Percentiles rank a stretch among this genome's conserved stretches.
Evolutionary conservation across 2,888 invertebrate genomes (phyloP).

Genomic region (Rhagophthalmus giganteus): DNA sequence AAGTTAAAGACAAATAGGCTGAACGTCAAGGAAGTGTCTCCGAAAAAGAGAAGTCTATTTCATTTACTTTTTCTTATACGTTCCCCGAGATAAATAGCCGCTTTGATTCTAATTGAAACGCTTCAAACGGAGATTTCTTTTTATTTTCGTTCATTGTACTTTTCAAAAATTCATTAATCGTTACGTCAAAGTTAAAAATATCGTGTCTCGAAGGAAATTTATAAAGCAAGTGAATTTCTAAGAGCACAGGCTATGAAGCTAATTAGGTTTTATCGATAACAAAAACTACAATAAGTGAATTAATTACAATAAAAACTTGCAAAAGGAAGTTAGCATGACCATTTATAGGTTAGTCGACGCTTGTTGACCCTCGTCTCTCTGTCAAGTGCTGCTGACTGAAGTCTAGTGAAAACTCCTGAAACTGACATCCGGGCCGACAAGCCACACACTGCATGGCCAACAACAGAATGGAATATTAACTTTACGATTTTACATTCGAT

Average conservation of each 20-base stretch:
- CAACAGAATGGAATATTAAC: conserved; percentile 8
- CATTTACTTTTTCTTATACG: conserved; percentile 16
- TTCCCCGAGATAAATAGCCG: conserved; percentile 19
- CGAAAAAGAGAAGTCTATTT: conserved; percentile 16
- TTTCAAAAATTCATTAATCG: conserved; percentile 6
- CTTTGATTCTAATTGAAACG: conserved; percentile 22
- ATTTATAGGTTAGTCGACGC: conserved; percentile 8
- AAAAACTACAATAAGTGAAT: conserved; percentile 6
- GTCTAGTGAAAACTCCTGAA: conserved; percentile 17
- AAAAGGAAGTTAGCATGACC: conserved; percentile 11
- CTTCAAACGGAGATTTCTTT: conserved; percentile 8
- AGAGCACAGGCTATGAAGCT: no score
- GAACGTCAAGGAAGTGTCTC: conserved; percentile 15
- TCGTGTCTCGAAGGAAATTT: no score
- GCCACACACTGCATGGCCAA: conserved; percentile 6
- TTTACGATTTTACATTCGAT: conserved; percentile 14
- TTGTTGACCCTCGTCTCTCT: conserved; percentile 18
- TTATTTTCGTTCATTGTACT: conserved; percentile 13
- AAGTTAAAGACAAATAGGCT: conserved; percentile 18
- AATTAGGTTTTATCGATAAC: no score
- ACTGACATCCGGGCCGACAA: conserved; percentile 14
- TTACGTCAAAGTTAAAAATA: no score
- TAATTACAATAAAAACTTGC: conserved; percentile 14
- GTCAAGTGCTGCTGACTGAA: conserved; percentile 14
- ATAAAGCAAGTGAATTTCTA: no score